phyloP scores from a whole-genome alignment of 2,888 invertebrate genomes.

The Campoplex nolae region DNA sequence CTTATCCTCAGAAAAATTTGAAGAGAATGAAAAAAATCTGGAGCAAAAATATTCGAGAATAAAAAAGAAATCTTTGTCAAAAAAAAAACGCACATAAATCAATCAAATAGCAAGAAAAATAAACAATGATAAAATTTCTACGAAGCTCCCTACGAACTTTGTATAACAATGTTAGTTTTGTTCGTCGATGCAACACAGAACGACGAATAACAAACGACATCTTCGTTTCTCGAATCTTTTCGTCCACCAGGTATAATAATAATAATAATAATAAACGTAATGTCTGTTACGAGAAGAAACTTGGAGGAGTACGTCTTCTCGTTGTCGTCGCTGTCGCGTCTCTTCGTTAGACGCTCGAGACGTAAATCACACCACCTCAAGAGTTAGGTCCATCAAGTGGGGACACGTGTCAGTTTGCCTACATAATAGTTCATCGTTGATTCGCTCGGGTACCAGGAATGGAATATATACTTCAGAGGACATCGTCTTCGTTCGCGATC shows the following conservation, averaged over 20 bases:
- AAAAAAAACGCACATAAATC: too few relatives aligned
- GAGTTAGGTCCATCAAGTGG: conserved; percentile 63
- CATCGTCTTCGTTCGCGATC: neutral
- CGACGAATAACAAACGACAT: conserved; percentile 31
- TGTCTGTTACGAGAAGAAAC: conserved; percentile 35
- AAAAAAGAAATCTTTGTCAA: too few relatives aligned
- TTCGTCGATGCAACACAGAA: conserved; percentile 37
- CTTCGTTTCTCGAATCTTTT: neutral
- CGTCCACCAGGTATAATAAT: conserved; percentile 15
- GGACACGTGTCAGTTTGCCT: conserved; percentile 67
- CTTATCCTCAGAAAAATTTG: too few relatives aligned
- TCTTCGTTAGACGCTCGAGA: conserved; percentile 59
- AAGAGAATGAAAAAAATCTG: too few relatives aligned
- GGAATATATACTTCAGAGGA: conserved; percentile 11
- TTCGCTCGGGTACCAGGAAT: conserved; percentile 50
- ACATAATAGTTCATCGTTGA: conserved; percentile 69
- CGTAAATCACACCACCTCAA: conserved; percentile 59
- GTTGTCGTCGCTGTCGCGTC: conserved; percentile 54
- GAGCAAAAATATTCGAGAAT: too few relatives aligned
- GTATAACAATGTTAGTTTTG: neutral
- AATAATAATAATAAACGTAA: conserved; percentile 36
- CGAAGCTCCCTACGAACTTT: conserved; percentile 5
- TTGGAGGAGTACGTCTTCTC: conserved; percentile 47
- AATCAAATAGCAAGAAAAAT: too few relatives aligned
- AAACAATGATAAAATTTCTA: neutral